Percentiles rank a stretch among this genome's conserved stretches.
Conservation (phyloP, 1,140 invertebrate species). For the Periplaneta americana region DNA sequence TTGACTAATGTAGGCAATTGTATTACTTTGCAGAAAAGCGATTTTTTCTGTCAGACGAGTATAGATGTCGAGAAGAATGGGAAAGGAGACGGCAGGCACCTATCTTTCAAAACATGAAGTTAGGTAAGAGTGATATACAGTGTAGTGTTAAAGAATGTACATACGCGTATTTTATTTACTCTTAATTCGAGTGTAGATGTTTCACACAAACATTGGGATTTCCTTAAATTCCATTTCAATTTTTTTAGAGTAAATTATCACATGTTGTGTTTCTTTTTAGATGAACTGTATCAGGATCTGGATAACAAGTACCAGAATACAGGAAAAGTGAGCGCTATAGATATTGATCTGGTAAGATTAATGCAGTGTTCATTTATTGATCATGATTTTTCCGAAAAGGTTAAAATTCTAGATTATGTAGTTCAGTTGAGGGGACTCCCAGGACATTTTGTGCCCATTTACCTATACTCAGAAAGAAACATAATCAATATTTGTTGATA, state of each 20-base stretch:
- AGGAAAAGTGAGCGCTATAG: constrained; percentile 56
- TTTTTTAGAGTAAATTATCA: background rate
- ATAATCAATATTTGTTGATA: background rate
- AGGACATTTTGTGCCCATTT: background rate
- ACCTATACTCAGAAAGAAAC: background rate
- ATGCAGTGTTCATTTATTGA: background rate
- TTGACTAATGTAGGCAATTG: background rate
- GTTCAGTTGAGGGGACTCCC: background rate
- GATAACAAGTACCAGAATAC: constrained; percentile 48
- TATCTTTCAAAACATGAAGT: constrained; percentile 54
- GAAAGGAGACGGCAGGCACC: constrained; percentile 49
- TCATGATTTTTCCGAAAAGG: background rate
- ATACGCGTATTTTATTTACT: background rate
- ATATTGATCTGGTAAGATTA: constrained; percentile 55
- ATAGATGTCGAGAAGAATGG: constrained; percentile 61
- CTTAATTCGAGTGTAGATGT: background rate
- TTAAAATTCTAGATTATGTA: background rate
- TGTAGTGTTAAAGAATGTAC: background rate
- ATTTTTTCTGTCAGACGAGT: constrained; percentile 56
- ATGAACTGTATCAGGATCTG: constrained; percentile 55
- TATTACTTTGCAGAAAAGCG: constrained; percentile 22
- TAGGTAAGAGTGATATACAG: constrained; percentile 26
- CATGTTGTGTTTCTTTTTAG: constrained; percentile 17
- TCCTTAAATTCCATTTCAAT: background rate
- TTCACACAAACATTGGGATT: background rate